Conservation (phyloP, 2,113 vertebrate species). For the Oncorhynchus keta region DNA sequence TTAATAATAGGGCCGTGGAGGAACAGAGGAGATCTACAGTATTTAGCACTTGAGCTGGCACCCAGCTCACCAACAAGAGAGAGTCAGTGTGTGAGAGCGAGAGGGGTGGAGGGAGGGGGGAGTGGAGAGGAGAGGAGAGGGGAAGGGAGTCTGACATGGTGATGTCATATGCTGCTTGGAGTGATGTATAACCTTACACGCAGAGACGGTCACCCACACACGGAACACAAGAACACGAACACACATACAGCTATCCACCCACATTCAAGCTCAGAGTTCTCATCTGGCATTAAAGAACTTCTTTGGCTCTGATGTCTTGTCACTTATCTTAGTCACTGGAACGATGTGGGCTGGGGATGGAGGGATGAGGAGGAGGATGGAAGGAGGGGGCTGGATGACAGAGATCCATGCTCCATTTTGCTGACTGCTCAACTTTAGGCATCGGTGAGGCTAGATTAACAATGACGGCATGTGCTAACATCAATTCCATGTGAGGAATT, state of each 20-base stretch:
- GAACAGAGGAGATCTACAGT: conserved; percentile 36
- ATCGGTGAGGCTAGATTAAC: conserved; percentile 57
- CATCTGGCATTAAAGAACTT: conserved; percentile 62
- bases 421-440: conserved; percentile 68
- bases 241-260: conserved; percentile 40
- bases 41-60: conserved; percentile 46
- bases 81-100: conserved; percentile 17
- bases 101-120: conserved; percentile 37
- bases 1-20: conserved; percentile 40
- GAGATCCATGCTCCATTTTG: conserved; percentile 56
- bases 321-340: conserved; percentile 70
- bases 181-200: conserved; percentile 62
- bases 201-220: background rate
- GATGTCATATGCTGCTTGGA: conserved; percentile 61
- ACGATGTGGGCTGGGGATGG: conserved; percentile 46
- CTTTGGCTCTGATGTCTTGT: conserved; percentile 70
- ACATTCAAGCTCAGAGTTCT: conserved; percentile 47
- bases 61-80: conserved; percentile 52
- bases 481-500: conserved; percentile 43
- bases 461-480: conserved; percentile 59
- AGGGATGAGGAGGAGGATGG: background rate
- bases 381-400: conserved; percentile 35
- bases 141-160: conserved; percentile 18
- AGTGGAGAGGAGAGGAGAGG: conserved; percentile 11
- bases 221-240: too few relatives aligned